Conservation (phyloP, 2,888 invertebrate species). For the Argynnis bischoffii region DNA sequence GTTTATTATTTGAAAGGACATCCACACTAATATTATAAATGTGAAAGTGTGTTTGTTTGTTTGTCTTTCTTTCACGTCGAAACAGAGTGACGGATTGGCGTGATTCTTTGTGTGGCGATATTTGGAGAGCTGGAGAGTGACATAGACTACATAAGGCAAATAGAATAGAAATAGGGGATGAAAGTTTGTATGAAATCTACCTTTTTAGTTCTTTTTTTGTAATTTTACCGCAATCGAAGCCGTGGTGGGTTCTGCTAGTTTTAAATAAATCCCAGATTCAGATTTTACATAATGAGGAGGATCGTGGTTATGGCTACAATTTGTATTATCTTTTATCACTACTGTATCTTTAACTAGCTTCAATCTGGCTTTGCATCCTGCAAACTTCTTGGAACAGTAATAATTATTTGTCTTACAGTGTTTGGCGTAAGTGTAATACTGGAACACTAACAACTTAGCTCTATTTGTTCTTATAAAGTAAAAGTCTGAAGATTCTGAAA, state of each 20-base stretch:
- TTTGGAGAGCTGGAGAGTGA: too few species aligned
- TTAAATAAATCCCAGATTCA: constrained; percentile 1
- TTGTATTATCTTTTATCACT: background rate
- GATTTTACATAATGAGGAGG: constrained; percentile 8
- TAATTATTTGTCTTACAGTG: constrained; percentile 40
- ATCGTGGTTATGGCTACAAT: background rate
- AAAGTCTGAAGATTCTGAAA: constrained; percentile 29
- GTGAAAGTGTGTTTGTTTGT: too few species aligned
- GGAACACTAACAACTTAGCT: constrained; percentile 45
- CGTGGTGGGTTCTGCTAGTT: background rate
- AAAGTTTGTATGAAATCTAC: too few species aligned
- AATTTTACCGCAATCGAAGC: background rate
- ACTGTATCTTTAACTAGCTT: background rate
- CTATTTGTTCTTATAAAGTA: constrained; percentile 37
- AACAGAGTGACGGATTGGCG: too few species aligned
- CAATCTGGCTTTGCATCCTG: constrained; percentile 28
- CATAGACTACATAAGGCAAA: too few species aligned
- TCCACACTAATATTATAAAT: too few species aligned
- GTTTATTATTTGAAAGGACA: too few species aligned
- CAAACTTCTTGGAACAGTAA: constrained; percentile 45
- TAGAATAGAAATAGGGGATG: too few species aligned
- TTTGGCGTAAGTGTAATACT: constrained; percentile 47
- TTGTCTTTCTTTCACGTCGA: too few species aligned
- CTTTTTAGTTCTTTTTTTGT: too few species aligned
- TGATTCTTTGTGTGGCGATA: too few species aligned